Conservation (phyloP, 2,888 invertebrate species). For the Pachymerium ferrugineum region DNA sequence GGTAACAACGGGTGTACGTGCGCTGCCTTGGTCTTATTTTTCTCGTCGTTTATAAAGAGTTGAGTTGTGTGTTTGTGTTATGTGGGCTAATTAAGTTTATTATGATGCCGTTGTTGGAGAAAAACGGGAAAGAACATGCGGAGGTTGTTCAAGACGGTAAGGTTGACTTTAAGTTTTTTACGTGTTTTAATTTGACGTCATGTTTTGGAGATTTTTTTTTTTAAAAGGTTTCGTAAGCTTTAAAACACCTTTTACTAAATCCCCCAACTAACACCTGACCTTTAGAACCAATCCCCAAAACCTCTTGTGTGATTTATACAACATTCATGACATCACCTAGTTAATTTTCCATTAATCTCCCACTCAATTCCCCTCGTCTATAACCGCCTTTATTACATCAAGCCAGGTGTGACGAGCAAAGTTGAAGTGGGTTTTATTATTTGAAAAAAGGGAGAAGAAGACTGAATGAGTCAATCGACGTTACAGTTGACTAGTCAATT, state of each 20-base stretch:
- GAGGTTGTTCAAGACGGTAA: not conserved
- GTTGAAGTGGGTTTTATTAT: not conserved
- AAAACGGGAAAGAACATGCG: not conserved
- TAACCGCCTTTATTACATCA: not conserved
- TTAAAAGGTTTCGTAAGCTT: no score
- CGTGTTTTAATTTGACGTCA: no score
- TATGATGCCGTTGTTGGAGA: conserved; percentile 9
- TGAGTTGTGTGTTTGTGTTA: not conserved
- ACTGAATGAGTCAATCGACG: not conserved
- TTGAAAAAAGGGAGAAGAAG: no score
- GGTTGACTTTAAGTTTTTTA: not conserved
- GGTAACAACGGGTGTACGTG: not conserved
- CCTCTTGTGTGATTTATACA: conserved; percentile 18
- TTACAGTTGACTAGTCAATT: not conserved
- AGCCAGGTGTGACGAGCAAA: not conserved
- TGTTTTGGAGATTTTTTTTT: no score
- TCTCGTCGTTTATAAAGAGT: conserved; percentile 9
- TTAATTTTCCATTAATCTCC: not conserved
- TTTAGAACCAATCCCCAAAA: not conserved
- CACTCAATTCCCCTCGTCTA: not conserved
- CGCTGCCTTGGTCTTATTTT: conserved; percentile 14
- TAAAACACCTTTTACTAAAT: not conserved
- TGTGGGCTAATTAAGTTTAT: not conserved
- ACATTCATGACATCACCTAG: not conserved
- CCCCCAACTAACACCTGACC: not conserved